Evolutionary conservation across 92 coral and sea anemone genomes (phyloP).

Genomic region (Zoanthus gigantus): DNA sequence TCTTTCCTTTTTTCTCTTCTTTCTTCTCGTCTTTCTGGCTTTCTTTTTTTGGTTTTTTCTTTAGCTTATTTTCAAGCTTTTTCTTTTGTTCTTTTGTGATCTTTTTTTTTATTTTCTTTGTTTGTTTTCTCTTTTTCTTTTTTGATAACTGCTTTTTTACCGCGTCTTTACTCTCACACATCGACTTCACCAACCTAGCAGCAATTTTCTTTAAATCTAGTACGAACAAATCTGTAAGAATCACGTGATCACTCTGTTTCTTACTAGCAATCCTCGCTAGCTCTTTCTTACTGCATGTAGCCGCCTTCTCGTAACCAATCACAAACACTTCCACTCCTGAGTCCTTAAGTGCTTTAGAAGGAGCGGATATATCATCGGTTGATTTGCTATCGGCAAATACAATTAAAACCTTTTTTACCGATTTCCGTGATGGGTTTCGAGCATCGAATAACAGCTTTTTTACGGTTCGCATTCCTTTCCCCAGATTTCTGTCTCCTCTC

Average conservation of each 20-base stretch:
- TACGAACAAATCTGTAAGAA: conserved; percentile 15
- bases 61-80: background rate
- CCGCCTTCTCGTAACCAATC: conserved; percentile 66
- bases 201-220: conserved; percentile 25
- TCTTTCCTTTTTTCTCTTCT: background rate
- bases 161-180: conserved; percentile 18
- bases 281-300: conserved; percentile 18
- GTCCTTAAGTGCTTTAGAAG: conserved; percentile 65
- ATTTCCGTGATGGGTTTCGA: conserved; percentile 18
- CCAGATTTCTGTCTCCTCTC: conserved; percentile 45
- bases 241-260: conserved; percentile 16
- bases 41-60: background rate
- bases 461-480: conserved; percentile 9
- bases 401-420: conserved; percentile 53
- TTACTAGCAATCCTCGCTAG: conserved; percentile 5
- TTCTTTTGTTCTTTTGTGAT: background rate
- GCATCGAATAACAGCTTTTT: conserved; percentile 41
- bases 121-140: background rate
- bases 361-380: conserved; percentile 53
- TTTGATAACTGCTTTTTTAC: background rate
- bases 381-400: conserved; percentile 75
- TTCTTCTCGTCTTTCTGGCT: background rate
- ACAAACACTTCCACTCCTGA: conserved; percentile 70
- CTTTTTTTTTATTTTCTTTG: background rate
- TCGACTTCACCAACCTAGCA: background rate